These are phyloP conservation scores for Calosoma granatense DNA, from an alignment of 1,140 invertebrate genomes.

Conservation along the genomic window DNA sequence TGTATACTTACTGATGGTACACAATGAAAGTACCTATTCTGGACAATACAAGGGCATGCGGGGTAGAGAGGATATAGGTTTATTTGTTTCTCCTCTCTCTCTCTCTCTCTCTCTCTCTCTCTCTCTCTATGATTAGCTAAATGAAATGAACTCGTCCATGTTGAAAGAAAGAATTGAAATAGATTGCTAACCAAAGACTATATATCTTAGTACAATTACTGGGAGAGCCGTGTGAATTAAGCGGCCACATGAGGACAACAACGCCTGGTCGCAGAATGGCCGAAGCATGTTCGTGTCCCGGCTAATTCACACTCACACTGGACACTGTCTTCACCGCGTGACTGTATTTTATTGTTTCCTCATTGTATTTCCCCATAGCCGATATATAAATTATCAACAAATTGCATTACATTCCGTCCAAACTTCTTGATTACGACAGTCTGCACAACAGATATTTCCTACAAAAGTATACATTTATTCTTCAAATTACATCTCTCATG, in stretches of 20 bases:
- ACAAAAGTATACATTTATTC: too few relatives aligned
- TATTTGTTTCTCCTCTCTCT: not conserved
- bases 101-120: not conserved
- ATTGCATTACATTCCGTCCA: too few relatives aligned
- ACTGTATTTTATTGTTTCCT: conserved; percentile 1
- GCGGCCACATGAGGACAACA: not conserved
- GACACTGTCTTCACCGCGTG: conserved; percentile 5
- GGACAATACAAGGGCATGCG: too few relatives aligned
- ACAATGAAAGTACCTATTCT: too few relatives aligned
- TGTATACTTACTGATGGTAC: too few relatives aligned
- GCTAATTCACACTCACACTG: not conserved
- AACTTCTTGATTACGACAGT: too few relatives aligned
- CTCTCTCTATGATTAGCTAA: conserved; percentile 3
- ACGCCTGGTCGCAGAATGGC: not conserved
- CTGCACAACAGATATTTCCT: too few relatives aligned
- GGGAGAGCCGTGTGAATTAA: not conserved
- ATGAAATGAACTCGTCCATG: not conserved
- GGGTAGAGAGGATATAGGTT: not conserved
- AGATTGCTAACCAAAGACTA: conserved; percentile 5
- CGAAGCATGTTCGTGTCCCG: not conserved
- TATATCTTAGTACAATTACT: conserved; percentile 3
- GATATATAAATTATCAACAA: not conserved
- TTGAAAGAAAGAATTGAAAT: not conserved
- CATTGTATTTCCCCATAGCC: not conserved
- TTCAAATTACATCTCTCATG: too few relatives aligned